Conservation (phyloP, 2,113 vertebrate genomes). For the Rhombomys opimus region DNA sequence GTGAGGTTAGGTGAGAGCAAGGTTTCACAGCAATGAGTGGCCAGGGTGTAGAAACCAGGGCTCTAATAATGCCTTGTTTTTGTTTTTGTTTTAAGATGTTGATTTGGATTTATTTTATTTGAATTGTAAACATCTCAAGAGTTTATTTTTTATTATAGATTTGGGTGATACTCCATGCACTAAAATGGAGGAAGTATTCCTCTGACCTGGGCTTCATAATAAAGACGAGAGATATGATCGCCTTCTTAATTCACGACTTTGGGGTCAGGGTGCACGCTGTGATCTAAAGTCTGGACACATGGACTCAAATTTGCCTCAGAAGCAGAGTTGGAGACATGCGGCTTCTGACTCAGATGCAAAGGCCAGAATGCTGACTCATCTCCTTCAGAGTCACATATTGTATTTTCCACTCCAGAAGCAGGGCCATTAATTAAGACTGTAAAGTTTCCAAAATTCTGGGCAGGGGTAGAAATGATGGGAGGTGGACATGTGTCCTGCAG, state of each 20-base stretch:
- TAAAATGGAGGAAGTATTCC: background rate
- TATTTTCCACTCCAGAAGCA: background rate
- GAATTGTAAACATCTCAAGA: background rate
- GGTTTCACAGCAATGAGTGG: background rate
- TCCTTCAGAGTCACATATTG: background rate
- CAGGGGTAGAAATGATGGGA: background rate
- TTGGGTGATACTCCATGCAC: background rate
- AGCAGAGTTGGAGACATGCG: background rate
- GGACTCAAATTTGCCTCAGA: background rate
- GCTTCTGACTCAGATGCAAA: background rate
- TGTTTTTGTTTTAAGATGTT: background rate
- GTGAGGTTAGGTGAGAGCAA: background rate
- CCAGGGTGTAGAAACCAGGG: too few relatives aligned
- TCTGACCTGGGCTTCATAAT: background rate
- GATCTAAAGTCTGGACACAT: background rate
- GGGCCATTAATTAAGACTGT: background rate
- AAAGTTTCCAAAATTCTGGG: background rate
- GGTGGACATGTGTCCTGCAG: rapidly evolving
- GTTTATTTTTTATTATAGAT: background rate
- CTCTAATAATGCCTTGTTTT: background rate
- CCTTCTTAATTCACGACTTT: background rate
- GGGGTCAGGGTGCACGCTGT: background rate
- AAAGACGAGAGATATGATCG: background rate
- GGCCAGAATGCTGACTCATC: background rate
- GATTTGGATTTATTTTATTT: background rate